These are phyloP conservation scores for Peromyscus melanophrys DNA, from an alignment of 2,797 vertebrate genomes.

Conservation along the genomic window DNA sequence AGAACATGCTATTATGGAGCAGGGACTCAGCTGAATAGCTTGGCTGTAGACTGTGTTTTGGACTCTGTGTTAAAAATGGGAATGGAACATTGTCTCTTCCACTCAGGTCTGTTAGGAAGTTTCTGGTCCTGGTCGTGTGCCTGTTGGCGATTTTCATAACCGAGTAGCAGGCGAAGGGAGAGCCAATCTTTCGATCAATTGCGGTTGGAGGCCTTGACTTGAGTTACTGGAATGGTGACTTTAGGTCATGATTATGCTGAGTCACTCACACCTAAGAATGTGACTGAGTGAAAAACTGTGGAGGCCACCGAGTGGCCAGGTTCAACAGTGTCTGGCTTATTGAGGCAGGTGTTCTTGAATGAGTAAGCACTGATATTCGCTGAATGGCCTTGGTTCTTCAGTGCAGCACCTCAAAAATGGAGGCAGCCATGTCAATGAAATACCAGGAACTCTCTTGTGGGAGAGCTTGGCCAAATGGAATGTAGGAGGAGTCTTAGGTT, in stretches of 20 bases:
- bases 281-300: not conserved
- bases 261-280: conserved; percentile 15
- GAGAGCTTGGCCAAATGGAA: not conserved
- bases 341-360: not conserved
- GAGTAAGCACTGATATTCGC: not conserved
- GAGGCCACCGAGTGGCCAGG: not conserved
- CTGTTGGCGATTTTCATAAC: conserved; percentile 47
- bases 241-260: not conserved
- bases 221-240: not conserved
- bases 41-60: conserved; percentile 20
- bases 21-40: not conserved
- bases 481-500: not conserved
- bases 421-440: not conserved
- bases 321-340: not conserved
- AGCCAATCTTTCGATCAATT: not conserved
- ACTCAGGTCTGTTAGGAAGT: not conserved
- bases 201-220: conserved; percentile 5
- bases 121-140: not conserved
- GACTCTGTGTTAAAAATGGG: conserved; percentile 63
- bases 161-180: not conserved
- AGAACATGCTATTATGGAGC: conserved; percentile 73
- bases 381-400: not conserved
- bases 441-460: not conserved
- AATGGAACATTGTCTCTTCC: not conserved
- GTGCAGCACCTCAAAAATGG: not conserved